Conservation (phyloP, 2,888 invertebrate genomes). For the Teleogryllus oceanicus region DNA sequence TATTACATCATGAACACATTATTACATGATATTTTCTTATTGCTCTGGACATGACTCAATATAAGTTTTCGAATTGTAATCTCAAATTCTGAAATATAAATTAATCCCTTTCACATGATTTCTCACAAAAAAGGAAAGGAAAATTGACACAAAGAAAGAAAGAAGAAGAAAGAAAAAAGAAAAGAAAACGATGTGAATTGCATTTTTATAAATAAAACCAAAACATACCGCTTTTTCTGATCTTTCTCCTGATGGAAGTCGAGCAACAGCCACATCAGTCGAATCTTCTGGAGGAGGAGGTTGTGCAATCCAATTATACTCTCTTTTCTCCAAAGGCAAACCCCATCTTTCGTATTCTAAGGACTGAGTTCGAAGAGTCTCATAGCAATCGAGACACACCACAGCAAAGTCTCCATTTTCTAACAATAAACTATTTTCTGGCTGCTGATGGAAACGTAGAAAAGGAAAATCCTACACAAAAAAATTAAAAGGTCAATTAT, state of each 20-base stretch:
- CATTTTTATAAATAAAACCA: too few relatives aligned
- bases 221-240: slow-evolving; percentile 68
- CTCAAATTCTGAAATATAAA: too few relatives aligned
- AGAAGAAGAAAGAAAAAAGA: too few relatives aligned
- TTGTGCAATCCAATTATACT: slow-evolving; percentile 92
- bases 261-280: slow-evolving; percentile 77
- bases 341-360: slow-evolving; percentile 87
- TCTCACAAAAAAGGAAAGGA: too few relatives aligned
- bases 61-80: too few relatives aligned
- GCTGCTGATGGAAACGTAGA: slow-evolving; percentile 75
- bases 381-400: slow-evolving; percentile 89
- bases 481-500: neutral
- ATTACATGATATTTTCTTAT: too few relatives aligned
- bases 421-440: slow-evolving; percentile 76
- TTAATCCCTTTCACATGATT: too few relatives aligned
- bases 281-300: slow-evolving; percentile 89
- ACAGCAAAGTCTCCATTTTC: slow-evolving; percentile 89
- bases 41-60: too few relatives aligned
- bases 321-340: slow-evolving; percentile 82
- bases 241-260: slow-evolving; percentile 80
- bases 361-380: slow-evolving; percentile 85
- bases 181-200: too few relatives aligned
- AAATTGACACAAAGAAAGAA: too few relatives aligned
- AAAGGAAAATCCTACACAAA: slow-evolving; percentile 76
- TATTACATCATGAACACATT: too few relatives aligned